phyloP scores from a whole-genome alignment of 2,888 invertebrate genomes.

The Cantharis rufa region DNA sequence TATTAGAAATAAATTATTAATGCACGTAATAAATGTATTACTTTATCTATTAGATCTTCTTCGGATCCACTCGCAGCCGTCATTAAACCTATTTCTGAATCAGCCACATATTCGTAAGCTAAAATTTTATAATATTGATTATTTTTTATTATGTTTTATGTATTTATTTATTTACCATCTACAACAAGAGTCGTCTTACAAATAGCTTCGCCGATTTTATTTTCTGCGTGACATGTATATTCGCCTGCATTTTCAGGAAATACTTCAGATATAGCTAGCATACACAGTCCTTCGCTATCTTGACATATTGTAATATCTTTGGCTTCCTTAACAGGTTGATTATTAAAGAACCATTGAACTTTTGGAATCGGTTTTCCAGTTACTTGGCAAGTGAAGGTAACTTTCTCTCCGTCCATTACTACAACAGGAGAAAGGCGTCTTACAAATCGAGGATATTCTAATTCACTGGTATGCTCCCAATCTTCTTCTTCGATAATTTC shows the following conservation, averaged over 20 bases:
- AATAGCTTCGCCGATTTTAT: conserved; percentile 80
- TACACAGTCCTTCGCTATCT: conserved; percentile 78
- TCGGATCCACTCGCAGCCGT: conserved; percentile 73
- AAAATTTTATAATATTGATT: conserved; percentile 39
- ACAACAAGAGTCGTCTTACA: conserved; percentile 78
- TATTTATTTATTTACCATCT: conserved; percentile 67
- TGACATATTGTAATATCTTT: conserved; percentile 77
- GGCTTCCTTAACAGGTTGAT: conserved; percentile 70
- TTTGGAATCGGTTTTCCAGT: conserved; percentile 78
- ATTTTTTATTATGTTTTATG: not conserved
- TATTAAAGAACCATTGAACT: conserved; percentile 80
- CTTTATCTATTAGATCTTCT: conserved; percentile 82
- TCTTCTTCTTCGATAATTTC: conserved; percentile 62
- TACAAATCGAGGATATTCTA: conserved; percentile 76
- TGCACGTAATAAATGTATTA: conserved; percentile 50
- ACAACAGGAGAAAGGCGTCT: conserved; percentile 72
- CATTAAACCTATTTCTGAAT: conserved; percentile 75
- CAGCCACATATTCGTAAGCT: conserved; percentile 93
- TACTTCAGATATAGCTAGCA: conserved; percentile 81
- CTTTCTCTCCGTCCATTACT: conserved; percentile 90
- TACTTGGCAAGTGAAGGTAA: conserved; percentile 73
- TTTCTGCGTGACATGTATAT: conserved; percentile 82
- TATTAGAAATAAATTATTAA: not conserved
- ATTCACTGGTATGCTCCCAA: conserved; percentile 64
- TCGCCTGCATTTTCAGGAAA: conserved; percentile 89